phyloP scores from a whole-genome alignment of 2,888 invertebrate species.

The Torymus tubicola region DNA sequence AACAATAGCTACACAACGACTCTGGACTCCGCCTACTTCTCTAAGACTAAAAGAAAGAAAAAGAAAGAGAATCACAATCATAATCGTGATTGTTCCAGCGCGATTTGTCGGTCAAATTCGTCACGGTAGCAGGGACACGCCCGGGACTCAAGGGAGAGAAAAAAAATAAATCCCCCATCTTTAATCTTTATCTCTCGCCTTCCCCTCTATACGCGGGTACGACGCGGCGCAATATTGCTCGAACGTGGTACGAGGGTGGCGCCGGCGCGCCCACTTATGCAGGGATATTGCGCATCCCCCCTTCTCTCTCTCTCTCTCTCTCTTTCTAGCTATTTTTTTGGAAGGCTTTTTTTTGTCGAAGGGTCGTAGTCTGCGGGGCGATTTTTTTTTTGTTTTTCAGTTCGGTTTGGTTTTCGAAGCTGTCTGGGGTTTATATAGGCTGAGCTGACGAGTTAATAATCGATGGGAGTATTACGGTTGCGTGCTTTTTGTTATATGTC shows the following conservation, averaged over 20 bases:
- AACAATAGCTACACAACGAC: background rate
- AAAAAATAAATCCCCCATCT: conserved; percentile 41
- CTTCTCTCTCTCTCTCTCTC: background rate
- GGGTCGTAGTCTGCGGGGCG: too few species aligned
- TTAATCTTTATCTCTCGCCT: conserved; percentile 46
- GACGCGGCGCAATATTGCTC: conserved; percentile 15
- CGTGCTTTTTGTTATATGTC: too few species aligned
- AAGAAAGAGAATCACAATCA: too few species aligned
- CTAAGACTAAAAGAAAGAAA: too few species aligned
- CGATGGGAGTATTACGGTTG: too few species aligned
- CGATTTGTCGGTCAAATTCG: conserved; percentile 51
- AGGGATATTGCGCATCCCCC: conserved; percentile 40
- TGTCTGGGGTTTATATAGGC: too few species aligned
- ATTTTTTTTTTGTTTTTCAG: too few species aligned
- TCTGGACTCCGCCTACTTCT: too few species aligned
- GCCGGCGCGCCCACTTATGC: conserved; percentile 40
- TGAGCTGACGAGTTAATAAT: too few species aligned
- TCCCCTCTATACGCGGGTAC: background rate
- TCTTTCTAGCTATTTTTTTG: background rate
- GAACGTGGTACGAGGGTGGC: background rate
- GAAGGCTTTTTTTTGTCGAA: too few species aligned
- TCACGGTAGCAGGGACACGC: conserved; percentile 8
- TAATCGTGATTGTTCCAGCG: too few species aligned
- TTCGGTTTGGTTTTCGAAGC: too few species aligned
- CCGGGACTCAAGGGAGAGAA: background rate